phyloP scores from a whole-genome alignment of 2,113 vertebrate genomes.

The Columba janthina region DNA sequence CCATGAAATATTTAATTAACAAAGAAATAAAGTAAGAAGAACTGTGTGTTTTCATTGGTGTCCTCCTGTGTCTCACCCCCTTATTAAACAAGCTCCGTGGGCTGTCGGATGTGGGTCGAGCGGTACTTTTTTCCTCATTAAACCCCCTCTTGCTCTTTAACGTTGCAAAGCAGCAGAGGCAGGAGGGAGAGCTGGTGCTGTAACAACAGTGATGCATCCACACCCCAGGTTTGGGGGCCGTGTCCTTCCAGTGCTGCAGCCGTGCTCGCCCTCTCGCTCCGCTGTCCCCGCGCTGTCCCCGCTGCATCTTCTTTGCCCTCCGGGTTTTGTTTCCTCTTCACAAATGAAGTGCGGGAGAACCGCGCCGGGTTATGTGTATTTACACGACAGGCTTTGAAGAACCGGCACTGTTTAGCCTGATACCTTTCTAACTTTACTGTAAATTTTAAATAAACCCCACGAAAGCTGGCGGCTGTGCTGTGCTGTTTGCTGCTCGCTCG shows the following conservation, averaged over 20 bases:
- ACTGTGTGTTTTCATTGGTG: constrained; percentile 28
- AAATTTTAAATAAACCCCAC: constrained; percentile 73
- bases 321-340: neutral
- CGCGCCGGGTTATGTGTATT: neutral
- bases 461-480: neutral
- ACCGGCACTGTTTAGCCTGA: constrained; percentile 54
- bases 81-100: neutral
- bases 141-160: neutral
- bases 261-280: neutral
- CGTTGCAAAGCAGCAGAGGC: neutral
- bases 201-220: neutral
- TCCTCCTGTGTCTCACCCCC: constrained; percentile 29
- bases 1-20: constrained; percentile 52
- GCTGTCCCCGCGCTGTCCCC: neutral
- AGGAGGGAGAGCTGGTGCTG: neutral
- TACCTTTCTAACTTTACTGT: constrained; percentile 70
- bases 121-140: neutral
- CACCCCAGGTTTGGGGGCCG: neutral
- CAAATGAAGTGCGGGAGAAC: neutral
- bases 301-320: constrained; percentile 36
- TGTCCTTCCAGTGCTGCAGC: neutral
- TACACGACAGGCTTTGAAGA: neutral
- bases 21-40: constrained; percentile 43
- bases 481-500: neutral
- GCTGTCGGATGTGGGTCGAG: neutral